Evolutionary conservation across 2,797 vertebrate genomes (phyloP).

Genomic region (Pagetopsis macropterus): DNA sequence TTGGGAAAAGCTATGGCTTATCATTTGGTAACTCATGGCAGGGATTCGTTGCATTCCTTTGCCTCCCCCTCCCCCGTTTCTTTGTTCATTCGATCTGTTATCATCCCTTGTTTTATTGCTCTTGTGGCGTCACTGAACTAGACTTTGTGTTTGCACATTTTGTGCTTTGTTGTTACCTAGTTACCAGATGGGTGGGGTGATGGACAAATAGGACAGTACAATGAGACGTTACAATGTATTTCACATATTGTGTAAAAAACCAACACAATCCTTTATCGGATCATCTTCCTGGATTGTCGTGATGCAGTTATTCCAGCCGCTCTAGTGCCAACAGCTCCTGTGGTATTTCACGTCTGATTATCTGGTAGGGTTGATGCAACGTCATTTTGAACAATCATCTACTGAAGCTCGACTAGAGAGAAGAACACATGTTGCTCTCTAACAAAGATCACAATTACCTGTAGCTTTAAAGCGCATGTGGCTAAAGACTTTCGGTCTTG

Average conservation of each 20-base stretch:
- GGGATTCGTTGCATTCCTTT: constrained; percentile 33
- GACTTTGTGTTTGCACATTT: constrained; percentile 43
- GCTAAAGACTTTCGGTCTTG: constrained; percentile 64
- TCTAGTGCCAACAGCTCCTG: constrained; percentile 13
- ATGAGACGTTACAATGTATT: constrained; percentile 28
- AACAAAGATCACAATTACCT: constrained; percentile 58
- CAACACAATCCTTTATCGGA: constrained; percentile 13
- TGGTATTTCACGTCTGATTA: constrained; percentile 31
- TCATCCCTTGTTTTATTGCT: constrained; percentile 47
- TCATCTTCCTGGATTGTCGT: constrained; percentile 39
- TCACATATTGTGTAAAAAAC: constrained; percentile 25
- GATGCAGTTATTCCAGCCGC: constrained; percentile 30
- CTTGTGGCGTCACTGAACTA: constrained; percentile 20
- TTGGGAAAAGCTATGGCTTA: constrained; percentile 56
- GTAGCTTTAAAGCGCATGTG: constrained; percentile 66
- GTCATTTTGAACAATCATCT: constrained; percentile 37
- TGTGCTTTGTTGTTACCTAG: constrained; percentile 40
- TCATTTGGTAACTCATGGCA: constrained; percentile 51
- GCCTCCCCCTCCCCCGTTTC: constrained; percentile 7
- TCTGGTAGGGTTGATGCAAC: constrained; percentile 33
- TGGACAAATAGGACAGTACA: constrained; percentile 8
- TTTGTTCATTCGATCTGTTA: constrained; percentile 13
- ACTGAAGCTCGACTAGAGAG: constrained; percentile 42
- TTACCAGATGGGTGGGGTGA: constrained; percentile 10
- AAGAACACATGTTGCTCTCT: constrained; percentile 44